Conservation (phyloP, 2,797 vertebrate genomes). For the Oreochromis grahami region DNA sequence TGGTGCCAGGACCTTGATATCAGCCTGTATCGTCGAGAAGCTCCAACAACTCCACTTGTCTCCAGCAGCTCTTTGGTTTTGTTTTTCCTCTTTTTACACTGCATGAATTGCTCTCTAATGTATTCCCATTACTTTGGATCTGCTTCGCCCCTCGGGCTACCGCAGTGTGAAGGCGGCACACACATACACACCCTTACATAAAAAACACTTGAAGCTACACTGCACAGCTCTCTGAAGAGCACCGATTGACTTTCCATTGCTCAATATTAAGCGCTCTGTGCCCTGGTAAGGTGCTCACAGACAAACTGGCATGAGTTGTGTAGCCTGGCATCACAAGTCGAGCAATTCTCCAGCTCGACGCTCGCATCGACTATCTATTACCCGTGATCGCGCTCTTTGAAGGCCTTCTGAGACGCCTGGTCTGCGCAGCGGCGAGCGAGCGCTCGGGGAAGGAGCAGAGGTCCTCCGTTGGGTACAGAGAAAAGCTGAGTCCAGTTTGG, state of each 20-base stretch:
- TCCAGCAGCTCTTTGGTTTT: conserved; percentile 69
- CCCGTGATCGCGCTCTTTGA: conserved; percentile 28
- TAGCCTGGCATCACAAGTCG: conserved; percentile 44
- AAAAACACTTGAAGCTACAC: conserved; percentile 39
- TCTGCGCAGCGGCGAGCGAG: neutral
- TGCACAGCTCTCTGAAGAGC: conserved; percentile 45
- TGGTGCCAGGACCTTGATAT: conserved; percentile 62
- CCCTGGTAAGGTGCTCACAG: conserved; percentile 55
- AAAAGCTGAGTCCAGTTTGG: conserved; percentile 9
- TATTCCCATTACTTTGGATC: conserved; percentile 76
- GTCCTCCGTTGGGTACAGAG: conserved; percentile 13
- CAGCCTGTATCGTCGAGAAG: conserved; percentile 46
- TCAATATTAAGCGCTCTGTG: conserved; percentile 68
- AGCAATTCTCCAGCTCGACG: conserved; percentile 29
- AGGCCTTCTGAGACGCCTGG: conserved; percentile 16
- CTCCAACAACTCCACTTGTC: conserved; percentile 62
- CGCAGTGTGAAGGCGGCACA: conserved; percentile 52
- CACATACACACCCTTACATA: conserved; percentile 11
- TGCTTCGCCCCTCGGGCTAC: conserved; percentile 67
- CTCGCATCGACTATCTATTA: conserved; percentile 49
- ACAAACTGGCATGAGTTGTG: conserved; percentile 60
- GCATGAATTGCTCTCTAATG: conserved; percentile 75
- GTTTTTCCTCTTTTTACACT: conserved; percentile 65
- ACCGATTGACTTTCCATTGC: conserved; percentile 66
- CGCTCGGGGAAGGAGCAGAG: conserved; percentile 1